A percentile compares a stretch with the other conserved stretches of the same genome.
Conservation (phyloP, 1,140 invertebrate species). For the Wiebesia pumilae region DNA sequence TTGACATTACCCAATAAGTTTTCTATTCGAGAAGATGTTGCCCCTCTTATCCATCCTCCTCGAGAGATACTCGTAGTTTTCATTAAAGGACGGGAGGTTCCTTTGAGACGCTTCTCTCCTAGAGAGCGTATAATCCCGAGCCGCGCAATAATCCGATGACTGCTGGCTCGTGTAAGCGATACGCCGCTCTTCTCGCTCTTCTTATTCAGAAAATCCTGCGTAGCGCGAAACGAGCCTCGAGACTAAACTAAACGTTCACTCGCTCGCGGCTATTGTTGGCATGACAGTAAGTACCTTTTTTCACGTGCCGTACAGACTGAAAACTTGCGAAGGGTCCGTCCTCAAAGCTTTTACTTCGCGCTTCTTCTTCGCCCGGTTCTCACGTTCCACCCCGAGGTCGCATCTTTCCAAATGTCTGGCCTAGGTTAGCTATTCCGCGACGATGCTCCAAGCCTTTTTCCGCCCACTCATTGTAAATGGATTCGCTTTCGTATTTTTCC, state of each 20-base stretch:
- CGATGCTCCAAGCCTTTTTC: not conserved
- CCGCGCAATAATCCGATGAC: slow-evolving; percentile 45
- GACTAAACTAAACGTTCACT: slow-evolving; percentile 3
- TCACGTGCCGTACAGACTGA: not conserved
- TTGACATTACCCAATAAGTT: no score
- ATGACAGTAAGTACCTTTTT: slow-evolving; percentile 25
- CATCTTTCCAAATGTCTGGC: not conserved
- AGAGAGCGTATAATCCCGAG: slow-evolving; percentile 20
- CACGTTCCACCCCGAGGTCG: slow-evolving; percentile 11
- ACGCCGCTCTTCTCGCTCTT: not conserved
- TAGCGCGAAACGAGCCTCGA: not conserved
- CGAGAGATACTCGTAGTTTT: not conserved
- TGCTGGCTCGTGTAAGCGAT: slow-evolving; percentile 37
- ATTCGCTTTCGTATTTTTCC: no score
- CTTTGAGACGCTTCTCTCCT: slow-evolving; percentile 15
- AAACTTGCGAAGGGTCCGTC: not conserved
- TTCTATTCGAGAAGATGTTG: no score
- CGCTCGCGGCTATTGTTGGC: not conserved
- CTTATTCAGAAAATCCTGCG: not conserved
- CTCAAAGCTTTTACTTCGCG: not conserved
- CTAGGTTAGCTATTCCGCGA: not conserved
- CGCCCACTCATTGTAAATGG: not conserved
- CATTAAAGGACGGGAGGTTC: slow-evolving; percentile 40
- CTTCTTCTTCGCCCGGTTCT: slow-evolving; percentile 9
- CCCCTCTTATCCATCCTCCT: no score